Evolutionary conservation across 2,797 vertebrate species (phyloP), one percentile per base, ranked within the genome.

Genomic region (Glyptemys insculpta): DNA sequence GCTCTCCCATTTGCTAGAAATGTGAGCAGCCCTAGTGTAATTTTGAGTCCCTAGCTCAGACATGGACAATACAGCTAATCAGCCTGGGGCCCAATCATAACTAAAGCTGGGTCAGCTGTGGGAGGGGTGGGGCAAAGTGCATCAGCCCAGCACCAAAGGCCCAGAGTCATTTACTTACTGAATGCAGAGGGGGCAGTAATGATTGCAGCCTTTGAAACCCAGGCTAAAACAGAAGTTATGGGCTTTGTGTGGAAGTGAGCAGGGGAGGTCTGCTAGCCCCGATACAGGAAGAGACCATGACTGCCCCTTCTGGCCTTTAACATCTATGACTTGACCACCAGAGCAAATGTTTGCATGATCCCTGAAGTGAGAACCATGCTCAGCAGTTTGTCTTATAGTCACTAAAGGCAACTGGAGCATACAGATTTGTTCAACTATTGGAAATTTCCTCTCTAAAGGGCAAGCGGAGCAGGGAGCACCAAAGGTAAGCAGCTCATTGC

Each of bases 321-420:
- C 59, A 34, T n/a, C 59, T n/a, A 65, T 0, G 0, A n/a, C 59
- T n/a, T 5, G 1, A 62, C 59, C 59, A 34, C 7, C 18, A 68
- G 65, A 68, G 65, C 65, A 11, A 16, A 18, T 21, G 65, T 19
- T 21, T 11, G 4, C 5, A 68, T 2, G 1, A 23, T 5, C 6
- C 41, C 72, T 15, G 41, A 47, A 14, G 72, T 47, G 12, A 44
- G 44, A 44, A 44, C 44, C 44, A 44, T 44, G 44, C 44, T 44
- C 44, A 44, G 44, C 44, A 44, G 44, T 44, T 44, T 44, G 44
- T 27, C 12, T 76, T 12, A 8, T 44, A 16, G 25, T 76, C 25
- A 15, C 25, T 29, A 12, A 27, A 76, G 72, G 41, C 4, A 76
- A 29, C 72, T 47, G 44, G n/a, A n/a, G 34, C 34, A 5, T 10